phyloP scores from a whole-genome alignment of 30 jellyfish, hydroid and myxozoan genomes.

The Nemopilema nomurai region DNA sequence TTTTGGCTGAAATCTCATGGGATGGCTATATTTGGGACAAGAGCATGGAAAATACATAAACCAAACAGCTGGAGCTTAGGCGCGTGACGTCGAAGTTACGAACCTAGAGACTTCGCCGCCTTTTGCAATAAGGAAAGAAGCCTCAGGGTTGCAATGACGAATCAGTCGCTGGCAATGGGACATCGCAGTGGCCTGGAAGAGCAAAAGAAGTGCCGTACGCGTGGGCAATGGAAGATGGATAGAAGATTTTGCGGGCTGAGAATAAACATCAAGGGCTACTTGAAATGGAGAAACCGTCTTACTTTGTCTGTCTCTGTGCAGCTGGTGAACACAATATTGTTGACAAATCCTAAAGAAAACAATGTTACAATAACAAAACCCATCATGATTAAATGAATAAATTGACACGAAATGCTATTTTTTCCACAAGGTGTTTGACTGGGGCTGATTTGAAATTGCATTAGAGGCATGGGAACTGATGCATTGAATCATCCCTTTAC shows the following conservation, averaged over 20 bases:
- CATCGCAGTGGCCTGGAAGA: conserved; percentile 22
- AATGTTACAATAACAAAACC: background rate
- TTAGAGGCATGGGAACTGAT: too few relatives aligned
- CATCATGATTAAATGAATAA: too few relatives aligned
- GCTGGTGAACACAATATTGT: conserved; percentile 44
- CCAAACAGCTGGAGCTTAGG: background rate
- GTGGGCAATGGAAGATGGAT: too few relatives aligned
- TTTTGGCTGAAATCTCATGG: too few relatives aligned
- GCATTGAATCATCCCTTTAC: too few relatives aligned
- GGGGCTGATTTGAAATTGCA: too few relatives aligned
- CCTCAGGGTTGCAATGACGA: conserved; percentile 62
- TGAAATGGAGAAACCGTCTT: background rate
- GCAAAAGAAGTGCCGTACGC: too few relatives aligned
- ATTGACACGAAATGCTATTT: too few relatives aligned
- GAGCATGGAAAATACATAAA: background rate
- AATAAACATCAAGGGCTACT: background rate
- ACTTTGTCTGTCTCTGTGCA: conserved; percentile 55
- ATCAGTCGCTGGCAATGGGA: conserved; percentile 44
- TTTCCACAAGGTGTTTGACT: too few relatives aligned
- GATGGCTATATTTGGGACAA: background rate
- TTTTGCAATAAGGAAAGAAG: conserved; percentile 33
- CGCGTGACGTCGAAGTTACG: background rate
- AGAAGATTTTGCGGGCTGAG: background rate
- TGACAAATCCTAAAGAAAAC: conserved; percentile 45
- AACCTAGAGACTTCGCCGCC: conserved; percentile 63